Evolutionary conservation across 2,888 invertebrate species (phyloP).

Genomic region (Hoplodrina blanda): DNA sequence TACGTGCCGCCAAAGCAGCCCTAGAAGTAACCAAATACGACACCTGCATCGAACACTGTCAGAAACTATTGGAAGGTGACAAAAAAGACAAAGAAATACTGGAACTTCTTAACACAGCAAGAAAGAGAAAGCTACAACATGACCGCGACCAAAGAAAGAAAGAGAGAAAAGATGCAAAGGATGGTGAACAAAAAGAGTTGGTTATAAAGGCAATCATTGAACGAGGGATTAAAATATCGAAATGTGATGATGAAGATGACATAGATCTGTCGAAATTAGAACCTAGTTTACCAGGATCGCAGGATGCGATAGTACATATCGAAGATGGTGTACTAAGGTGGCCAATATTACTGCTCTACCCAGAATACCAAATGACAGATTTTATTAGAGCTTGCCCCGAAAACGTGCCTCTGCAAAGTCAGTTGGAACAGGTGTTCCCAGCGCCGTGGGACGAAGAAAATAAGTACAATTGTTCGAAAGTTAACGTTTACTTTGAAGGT

Average conservation of each 20-base stretch:
- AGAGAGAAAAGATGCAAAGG: constrained; percentile 81
- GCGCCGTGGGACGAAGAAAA: constrained; percentile 93
- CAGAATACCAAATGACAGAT: constrained; percentile 96
- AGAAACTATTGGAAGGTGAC: constrained; percentile 91
- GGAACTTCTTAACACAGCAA: constrained; percentile 78
- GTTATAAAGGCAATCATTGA: constrained; percentile 84
- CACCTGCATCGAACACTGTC: constrained; percentile 93
- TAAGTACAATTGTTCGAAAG: constrained; percentile 91
- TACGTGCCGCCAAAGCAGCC: constrained; percentile 94
- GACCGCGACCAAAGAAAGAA: constrained; percentile 90
- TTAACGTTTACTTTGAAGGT: constrained; percentile 95
- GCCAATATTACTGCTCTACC: constrained; percentile 97
- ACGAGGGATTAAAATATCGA: constrained; percentile 89
- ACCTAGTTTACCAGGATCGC: constrained; percentile 92
- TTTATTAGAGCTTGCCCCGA: constrained; percentile 96
- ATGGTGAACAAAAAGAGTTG: constrained; percentile 81
- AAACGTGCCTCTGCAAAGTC: constrained; percentile 89
- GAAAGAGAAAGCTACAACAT: constrained; percentile 87
- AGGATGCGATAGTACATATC: constrained; percentile 92
- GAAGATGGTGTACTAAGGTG: constrained; percentile 93
- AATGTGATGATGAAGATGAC: constrained; percentile 85
- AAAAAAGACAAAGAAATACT: constrained; percentile 88
- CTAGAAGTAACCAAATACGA: constrained; percentile 92
- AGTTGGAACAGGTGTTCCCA: constrained; percentile 91
- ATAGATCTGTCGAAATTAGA: constrained; percentile 90